Base-by-base conservation (phyloP, 2,888 invertebrate species). In the Philereme vetulata region DNA sequence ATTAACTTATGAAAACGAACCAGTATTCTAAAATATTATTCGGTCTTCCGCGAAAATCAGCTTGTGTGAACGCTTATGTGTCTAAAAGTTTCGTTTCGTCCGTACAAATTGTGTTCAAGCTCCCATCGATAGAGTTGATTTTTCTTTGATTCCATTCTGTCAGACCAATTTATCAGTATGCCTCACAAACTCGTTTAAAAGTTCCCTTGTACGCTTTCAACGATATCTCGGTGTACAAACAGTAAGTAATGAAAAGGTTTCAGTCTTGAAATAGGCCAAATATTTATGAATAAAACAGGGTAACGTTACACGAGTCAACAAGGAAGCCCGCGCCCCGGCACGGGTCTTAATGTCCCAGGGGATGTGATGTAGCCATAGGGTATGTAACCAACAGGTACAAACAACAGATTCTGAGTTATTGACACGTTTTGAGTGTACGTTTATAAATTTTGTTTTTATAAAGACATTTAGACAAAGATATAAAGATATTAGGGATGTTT, bases 221-320 rank as follows among this genome's bases (percentile, higher is more conserved):
- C 48, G 34, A 21, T 51, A 51, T 43, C 51, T 49, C n/a, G n/a
- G 5, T 53, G 51, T 57, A 36, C 57, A 57, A 62, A 57, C 62
- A 53, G 51, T 36, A 35, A 33, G 36, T 44, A 58, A 58, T 56
- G 48, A 60, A 54, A 44, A 34, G 9, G 51, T 62, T 53, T 38
- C 61, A 74, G 64, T 51, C 51, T 48, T 21, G 42, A 47, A 71
- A 70, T 56, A 65, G 36, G 53, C 32, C 54, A 59, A 66, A 63
- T 69, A 62, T 72, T 70, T 71, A 66, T 71, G 60, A 61, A 64
- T 68, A 72, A 67, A 73, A 72, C 69, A 72, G 52, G 56, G 61
- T 68, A 70, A 67, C 62, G 70, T 64, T 40, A 6, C 38, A 53
- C 51, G 53, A 59, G 65, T 62, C 66, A 72, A 76, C 71, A 74